A percentile compares a stretch with the other conserved stretches of the same genome.
These are phyloP conservation scores for Pegea sp. DNA, from an alignment of 23 tunicate species.

Conservation along the genomic window DNA sequence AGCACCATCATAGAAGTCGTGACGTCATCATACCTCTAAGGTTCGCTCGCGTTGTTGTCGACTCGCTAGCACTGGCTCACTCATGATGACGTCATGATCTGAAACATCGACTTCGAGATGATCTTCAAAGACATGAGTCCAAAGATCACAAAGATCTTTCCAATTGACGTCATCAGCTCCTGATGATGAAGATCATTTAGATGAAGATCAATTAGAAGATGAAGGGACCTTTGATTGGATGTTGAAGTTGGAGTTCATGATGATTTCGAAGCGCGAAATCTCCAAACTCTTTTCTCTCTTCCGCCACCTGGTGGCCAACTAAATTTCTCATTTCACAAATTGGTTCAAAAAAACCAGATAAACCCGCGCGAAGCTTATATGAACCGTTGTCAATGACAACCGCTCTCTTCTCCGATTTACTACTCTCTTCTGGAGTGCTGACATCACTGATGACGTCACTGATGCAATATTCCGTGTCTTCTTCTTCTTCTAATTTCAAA, in stretches of 20 bases:
- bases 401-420: too few species aligned
- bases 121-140: slow-evolving; percentile 12
- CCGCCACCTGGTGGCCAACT: slow-evolving; percentile 54
- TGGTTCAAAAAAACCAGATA: slow-evolving; percentile 48
- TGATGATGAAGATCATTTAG: too few species aligned
- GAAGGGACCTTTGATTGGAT: too few species aligned
- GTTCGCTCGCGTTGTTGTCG: slow-evolving; percentile 41
- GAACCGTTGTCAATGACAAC: slow-evolving; percentile 57
- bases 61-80: slow-evolving; percentile 21
- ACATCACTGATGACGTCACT: too few species aligned
- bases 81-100: slow-evolving; percentile 35
- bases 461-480: too few species aligned
- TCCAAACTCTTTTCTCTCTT: slow-evolving; percentile 69
- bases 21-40: slow-evolving; percentile 19
- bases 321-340: slow-evolving; percentile 14
- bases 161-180: slow-evolving; percentile 40
- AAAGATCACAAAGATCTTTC: slow-evolving; percentile 14
- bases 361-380: slow-evolving; percentile 36
- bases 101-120: slow-evolving; percentile 21
- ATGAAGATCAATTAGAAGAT: too few species aligned
- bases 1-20: background rate
- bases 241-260: too few species aligned
- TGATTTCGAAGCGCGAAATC: too few species aligned
- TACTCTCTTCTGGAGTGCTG: too few species aligned
- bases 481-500: too few species aligned